These are phyloP conservation scores for Pempheris klunzingeri DNA, from an alignment of 2,797 vertebrate species.

Conservation along the genomic window DNA sequence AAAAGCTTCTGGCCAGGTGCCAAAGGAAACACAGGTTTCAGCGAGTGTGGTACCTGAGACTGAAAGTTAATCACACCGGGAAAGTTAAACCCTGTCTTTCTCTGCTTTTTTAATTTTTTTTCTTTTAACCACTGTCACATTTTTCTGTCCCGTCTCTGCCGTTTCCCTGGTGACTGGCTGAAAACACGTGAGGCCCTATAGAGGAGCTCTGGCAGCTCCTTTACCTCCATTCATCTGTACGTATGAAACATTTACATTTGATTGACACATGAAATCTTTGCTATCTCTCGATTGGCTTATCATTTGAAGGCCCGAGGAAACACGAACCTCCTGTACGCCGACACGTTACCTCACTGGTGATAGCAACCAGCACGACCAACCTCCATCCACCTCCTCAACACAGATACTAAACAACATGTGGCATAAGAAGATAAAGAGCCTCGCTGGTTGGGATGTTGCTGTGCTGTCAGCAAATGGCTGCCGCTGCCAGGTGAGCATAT, in stretches of 20 bases:
- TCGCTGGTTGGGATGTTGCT: constrained; percentile 45
- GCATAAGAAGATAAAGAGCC: constrained; percentile 61
- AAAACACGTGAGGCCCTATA: constrained; percentile 46
- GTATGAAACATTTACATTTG: constrained; percentile 33
- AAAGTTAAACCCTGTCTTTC: constrained; percentile 35
- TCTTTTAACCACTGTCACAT: constrained; percentile 5
- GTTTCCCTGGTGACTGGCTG: constrained; percentile 48
- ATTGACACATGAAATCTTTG: constrained; percentile 20
- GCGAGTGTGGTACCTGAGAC: constrained; percentile 52
- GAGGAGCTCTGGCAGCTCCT: constrained; percentile 1
- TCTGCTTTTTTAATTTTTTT: constrained; percentile 6
- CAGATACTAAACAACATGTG: constrained; percentile 45
- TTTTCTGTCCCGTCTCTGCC: constrained; percentile 31
- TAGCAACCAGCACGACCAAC: constrained; percentile 9
- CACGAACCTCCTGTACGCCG: constrained; percentile 6
- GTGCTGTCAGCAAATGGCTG: constrained; percentile 54
- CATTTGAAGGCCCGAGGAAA: constrained; percentile 9
- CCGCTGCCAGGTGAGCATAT: constrained; percentile 73
- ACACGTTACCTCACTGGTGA: constrained; percentile 33
- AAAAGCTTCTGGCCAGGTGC: constrained; percentile 61
- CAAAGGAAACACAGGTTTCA: constrained; percentile 63
- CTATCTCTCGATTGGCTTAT: constrained; percentile 31
- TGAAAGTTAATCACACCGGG: constrained; percentile 50
- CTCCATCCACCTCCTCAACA: constrained; percentile 20
- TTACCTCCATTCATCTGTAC: not conserved